Evolutionary conservation across 2,888 invertebrate species (phyloP), one percentile per base, ranked within the genome.

Genomic region (Podotricha telesiphe): DNA sequence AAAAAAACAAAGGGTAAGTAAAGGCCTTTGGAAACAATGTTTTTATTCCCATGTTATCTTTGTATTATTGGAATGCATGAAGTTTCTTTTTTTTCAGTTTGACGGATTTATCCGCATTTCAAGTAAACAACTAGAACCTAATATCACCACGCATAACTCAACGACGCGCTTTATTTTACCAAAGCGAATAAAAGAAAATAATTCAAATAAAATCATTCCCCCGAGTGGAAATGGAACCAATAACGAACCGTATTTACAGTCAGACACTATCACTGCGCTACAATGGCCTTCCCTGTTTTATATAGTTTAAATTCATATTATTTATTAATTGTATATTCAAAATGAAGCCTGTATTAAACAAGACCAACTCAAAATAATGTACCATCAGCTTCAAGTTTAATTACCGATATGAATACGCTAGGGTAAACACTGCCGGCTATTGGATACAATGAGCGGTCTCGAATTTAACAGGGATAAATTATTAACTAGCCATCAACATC

Each of bases 401-500:
- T 69, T 67, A 69, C 48, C 34, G 40, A 62, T 58, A 65, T 65
- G 56, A 56, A 65, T 69, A 53, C 69, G 55, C 28, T 34, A 53
- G 37, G 51, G 63, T 28, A 69, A 65, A 71, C 51, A 68, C 51
- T 62, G 42, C 56, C 62, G 53, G 42, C 37, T 63, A 59, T 64
- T 67, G 63, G 47, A 47, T 59, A 64, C 66, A 69, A 71, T 56
- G 59, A 47, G 51, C 65, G 45, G 13, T 65, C 64, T 68, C 56
- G 45, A 65, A 69, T 69, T 65, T 65, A 65, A 65, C 69, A 50
- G 58, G 28, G 45, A 64, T 69, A 65, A 59, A 65, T 65, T 65
- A 69, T 65, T 47, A 65, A 59, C 47, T 34, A 58, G 51, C 48
- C 22, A 34, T 42, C 47, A 59, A 7, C 65, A 45, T 22, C 48